Base-by-base conservation (phyloP, 2,888 invertebrate species). In the Drosophila cognata region DNA sequence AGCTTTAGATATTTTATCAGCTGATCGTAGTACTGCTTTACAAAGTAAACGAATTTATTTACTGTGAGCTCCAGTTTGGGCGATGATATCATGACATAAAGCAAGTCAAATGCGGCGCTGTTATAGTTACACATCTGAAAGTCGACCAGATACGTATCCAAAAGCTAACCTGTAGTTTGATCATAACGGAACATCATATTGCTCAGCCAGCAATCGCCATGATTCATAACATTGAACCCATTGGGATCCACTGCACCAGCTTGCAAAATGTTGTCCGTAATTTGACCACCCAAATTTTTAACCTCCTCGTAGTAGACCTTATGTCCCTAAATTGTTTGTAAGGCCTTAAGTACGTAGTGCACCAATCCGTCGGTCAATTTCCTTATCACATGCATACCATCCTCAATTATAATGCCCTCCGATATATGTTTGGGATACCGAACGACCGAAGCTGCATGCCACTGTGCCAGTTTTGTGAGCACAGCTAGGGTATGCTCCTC, bases 391-490 rank as follows among this genome's bases (percentile, higher is more conserved):
- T n/a, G 10, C 41, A 62, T 76, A 6, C 52, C 46, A 5, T 76
- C 67, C 1, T 82, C 71, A 4, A 46, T 65, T 3, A 84, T 70
- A 4, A 79, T 29, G 2, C 79, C 76, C 0, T 36, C 21, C 0
- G 52, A 43, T 21, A 79, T 58, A 0, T 59, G 16, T 0, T 18
- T 43, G 0, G 81, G 82, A 73, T 84, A 91, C 5, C 86, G 73
- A 16, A 88, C 89, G 1, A 88, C 92, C 2, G 92, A 91, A 0
- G 91, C 91, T 0, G 92, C 92, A 82, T 92, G 92, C 77, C 91
- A 92, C 65, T 91, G 81, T 5, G 91, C 91, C 36, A 92, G 62
- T 66, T 92, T 92, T 29, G 80, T 79, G 8, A 92, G 81, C 38
- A 89, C 83, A 11, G 84, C 52, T 41, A 90, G 64, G 13, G 88